phyloP scores from a whole-genome alignment of 2,113 vertebrate genomes.

The Dicrurus megarhynchus region DNA sequence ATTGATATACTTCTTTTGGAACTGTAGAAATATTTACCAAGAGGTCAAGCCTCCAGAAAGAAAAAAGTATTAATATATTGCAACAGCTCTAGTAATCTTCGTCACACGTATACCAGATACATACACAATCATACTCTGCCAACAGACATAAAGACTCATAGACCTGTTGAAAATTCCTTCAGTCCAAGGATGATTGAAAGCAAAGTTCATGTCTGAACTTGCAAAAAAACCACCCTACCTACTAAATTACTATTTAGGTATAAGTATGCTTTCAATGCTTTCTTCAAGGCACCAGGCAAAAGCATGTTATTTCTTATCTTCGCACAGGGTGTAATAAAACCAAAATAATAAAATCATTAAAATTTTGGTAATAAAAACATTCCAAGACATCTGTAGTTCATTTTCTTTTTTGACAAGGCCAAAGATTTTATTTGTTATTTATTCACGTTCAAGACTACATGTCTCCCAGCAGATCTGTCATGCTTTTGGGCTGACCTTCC shows the following conservation, averaged over 20 bases:
- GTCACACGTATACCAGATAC: not conserved
- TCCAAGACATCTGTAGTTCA: not conserved
- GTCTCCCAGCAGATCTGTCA: not conserved
- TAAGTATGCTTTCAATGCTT: not conserved
- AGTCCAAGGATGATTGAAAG: not conserved
- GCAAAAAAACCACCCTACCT: not conserved
- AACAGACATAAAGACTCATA: not conserved
- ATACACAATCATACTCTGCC: rapidly evolving
- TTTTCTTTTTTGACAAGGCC: not conserved
- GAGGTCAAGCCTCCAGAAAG: not conserved
- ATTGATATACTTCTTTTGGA: not conserved
- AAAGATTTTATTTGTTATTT: not conserved
- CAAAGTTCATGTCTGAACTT: not conserved
- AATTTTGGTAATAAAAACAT: not conserved
- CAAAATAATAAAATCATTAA: not conserved
- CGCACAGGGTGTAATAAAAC: not conserved
- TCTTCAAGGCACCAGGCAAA: not conserved
- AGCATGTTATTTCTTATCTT: not conserved
- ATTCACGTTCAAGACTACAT: not conserved
- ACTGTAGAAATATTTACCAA: not conserved
- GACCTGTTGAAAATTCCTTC: not conserved
- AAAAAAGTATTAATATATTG: not conserved
- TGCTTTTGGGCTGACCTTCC: not conserved
- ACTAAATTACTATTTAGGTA: not conserved
- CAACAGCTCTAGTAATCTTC: not conserved